Conservation (phyloP, 2,888 invertebrate species). For the Anthophora plumipes region DNA sequence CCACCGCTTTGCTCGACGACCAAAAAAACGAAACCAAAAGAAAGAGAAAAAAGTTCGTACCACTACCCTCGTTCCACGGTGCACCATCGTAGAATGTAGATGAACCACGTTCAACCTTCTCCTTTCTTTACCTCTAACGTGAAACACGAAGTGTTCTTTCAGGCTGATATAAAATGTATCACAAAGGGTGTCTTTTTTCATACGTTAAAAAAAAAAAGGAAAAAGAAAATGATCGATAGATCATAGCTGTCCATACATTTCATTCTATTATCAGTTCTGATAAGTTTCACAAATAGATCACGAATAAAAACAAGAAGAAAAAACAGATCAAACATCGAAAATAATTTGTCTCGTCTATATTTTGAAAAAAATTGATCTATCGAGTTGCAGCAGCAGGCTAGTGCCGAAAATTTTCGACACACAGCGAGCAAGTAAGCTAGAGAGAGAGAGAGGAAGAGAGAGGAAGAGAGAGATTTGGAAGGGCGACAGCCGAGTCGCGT, state of each 20-base stretch:
- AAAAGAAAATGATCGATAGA: constrained; percentile 13
- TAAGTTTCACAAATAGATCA: too few species aligned
- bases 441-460: constrained; percentile 5
- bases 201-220: too few species aligned
- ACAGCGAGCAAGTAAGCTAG: not conserved
- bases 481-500: constrained; percentile 59
- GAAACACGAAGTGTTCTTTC: not conserved
- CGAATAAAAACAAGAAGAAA: too few species aligned
- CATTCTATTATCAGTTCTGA: too few species aligned
- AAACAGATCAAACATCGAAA: too few species aligned
- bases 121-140: not conserved
- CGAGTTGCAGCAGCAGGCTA: constrained; percentile 64
- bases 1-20: constrained; percentile 54
- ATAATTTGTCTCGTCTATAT: not conserved
- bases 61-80: constrained; percentile 57
- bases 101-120: constrained; percentile 18
- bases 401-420: constrained; percentile 34
- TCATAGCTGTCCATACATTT: too few species aligned
- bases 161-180: not conserved
- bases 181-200: not conserved
- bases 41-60: constrained; percentile 65
- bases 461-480: constrained; percentile 16
- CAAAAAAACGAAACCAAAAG: too few species aligned
- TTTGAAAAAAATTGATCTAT: not conserved
- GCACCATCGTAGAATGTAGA: constrained; percentile 15